phyloP scores from a whole-genome alignment of 2,797 vertebrate species.

The Silurus lanzhouensis region DNA sequence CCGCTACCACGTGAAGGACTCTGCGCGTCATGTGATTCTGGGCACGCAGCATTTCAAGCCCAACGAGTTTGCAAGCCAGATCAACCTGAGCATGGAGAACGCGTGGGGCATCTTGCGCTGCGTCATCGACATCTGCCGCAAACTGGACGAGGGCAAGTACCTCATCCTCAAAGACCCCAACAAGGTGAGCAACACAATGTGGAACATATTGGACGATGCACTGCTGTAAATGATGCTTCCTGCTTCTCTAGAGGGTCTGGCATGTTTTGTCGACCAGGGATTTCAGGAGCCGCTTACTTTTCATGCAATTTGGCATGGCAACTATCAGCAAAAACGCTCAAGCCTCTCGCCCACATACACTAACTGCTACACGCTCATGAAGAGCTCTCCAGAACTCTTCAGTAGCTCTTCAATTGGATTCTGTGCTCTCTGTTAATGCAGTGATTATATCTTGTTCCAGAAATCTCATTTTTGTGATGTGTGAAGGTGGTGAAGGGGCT shows the following conservation, averaged over 20 bases:
- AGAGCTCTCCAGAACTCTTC: neutral
- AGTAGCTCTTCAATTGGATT: neutral
- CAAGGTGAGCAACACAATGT: conserved; percentile 75
- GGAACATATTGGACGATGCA: neutral
- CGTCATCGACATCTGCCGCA: conserved; percentile 97
- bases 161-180: conserved; percentile 99
- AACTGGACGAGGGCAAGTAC: conserved; percentile 98
- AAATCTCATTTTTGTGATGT: neutral
- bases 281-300: neutral
- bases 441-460: neutral
- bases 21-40: conserved; percentile 91
- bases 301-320: neutral
- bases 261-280: neutral
- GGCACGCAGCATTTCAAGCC: conserved; percentile 99
- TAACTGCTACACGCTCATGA: too few relatives aligned
- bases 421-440: neutral
- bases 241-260: neutral
- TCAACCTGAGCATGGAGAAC: conserved; percentile 98
- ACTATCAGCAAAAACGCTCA: neutral
- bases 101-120: conserved; percentile 98
- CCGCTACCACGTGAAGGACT: conserved; percentile 96
- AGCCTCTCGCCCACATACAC: neutral
- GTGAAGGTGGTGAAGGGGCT: too few relatives aligned
- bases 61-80: conserved; percentile 98
- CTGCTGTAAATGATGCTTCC: neutral